These are phyloP conservation scores for Zaprionus lineosus DNA, from an alignment of 2,888 invertebrate species.

Conservation along the genomic window DNA sequence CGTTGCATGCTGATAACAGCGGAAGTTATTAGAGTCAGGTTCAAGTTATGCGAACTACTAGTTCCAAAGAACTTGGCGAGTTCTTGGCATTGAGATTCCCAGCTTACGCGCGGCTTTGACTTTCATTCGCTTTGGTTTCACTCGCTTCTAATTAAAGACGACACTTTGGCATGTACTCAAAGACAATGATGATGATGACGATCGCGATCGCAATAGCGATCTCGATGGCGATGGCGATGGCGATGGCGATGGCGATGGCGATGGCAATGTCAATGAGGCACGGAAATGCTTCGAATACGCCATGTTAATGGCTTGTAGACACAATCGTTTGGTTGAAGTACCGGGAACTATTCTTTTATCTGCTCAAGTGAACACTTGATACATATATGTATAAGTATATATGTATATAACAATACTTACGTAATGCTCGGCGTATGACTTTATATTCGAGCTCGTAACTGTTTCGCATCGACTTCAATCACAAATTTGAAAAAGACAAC, in stretches of 20 bases:
- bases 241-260: too few relatives aligned
- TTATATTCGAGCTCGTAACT: too few relatives aligned
- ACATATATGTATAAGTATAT: slow-evolving; percentile 20
- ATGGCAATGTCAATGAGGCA: slow-evolving; percentile 44
- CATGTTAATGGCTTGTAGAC: slow-evolving; percentile 36
- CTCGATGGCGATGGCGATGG: too few relatives aligned
- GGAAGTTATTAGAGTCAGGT: slow-evolving; percentile 69
- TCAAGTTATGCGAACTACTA: slow-evolving; percentile 49
- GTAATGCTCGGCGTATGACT: too few relatives aligned
- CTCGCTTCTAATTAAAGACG: slow-evolving; percentile 72
- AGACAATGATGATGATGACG: too few relatives aligned
- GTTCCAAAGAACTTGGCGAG: slow-evolving; percentile 64
- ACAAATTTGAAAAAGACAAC: slow-evolving; percentile 44
- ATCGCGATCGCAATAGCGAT: too few relatives aligned
- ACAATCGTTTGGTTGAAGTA: slow-evolving; percentile 46
- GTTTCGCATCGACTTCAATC: slow-evolving; percentile 6
- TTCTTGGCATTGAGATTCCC: slow-evolving; percentile 46
- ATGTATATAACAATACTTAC: background rate
- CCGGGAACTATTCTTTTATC: too few relatives aligned
- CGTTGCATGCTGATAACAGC: slow-evolving; percentile 58
- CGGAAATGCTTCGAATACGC: slow-evolving; percentile 62
- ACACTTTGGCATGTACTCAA: slow-evolving; percentile 72
- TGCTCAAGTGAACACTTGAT: too few relatives aligned
- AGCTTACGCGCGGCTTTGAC: slow-evolving; percentile 21
- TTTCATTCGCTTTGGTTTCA: slow-evolving; percentile 54